Evolutionary conservation across 1,140 invertebrate genomes (phyloP).

Genomic region (Nasonia vitripennis): DNA sequence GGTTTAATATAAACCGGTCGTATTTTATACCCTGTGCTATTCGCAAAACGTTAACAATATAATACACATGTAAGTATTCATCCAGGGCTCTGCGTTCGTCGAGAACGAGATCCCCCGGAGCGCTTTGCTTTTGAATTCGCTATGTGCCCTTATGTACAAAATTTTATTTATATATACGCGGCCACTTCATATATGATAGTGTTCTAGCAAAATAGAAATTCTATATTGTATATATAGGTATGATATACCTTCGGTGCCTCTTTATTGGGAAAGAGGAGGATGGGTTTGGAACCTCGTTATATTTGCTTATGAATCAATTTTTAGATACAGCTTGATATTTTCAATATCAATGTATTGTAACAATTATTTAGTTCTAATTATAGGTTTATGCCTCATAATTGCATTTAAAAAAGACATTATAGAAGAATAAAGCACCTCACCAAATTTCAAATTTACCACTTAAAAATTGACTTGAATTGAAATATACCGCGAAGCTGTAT

Average conservation of each 20-base stretch:
- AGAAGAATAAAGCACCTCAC: too few species aligned
- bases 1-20: conserved; percentile 68
- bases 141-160: conserved; percentile 13
- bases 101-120: not conserved
- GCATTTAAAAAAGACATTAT: too few species aligned
- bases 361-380: too few species aligned
- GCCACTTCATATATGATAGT: conserved; percentile 29
- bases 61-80: not conserved
- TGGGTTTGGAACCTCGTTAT: not conserved
- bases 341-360: too few species aligned
- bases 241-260: too few species aligned
- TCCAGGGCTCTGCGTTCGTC: not conserved
- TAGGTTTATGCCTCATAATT: too few species aligned
- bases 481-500: too few species aligned
- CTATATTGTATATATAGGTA: not conserved
- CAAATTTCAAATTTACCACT: too few species aligned
- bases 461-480: too few species aligned
- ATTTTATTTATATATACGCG: conserved; percentile 9
- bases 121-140: not conserved
- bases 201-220: conserved; percentile 50
- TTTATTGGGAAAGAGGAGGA: not conserved
- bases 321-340: too few species aligned
- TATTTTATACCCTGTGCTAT: not conserved
- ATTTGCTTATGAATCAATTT: too few species aligned
- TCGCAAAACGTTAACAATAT: conserved; percentile 28